These are phyloP conservation scores for Labeo rohita DNA, from an alignment of 2,113 vertebrate species.

Conservation along the genomic window DNA sequence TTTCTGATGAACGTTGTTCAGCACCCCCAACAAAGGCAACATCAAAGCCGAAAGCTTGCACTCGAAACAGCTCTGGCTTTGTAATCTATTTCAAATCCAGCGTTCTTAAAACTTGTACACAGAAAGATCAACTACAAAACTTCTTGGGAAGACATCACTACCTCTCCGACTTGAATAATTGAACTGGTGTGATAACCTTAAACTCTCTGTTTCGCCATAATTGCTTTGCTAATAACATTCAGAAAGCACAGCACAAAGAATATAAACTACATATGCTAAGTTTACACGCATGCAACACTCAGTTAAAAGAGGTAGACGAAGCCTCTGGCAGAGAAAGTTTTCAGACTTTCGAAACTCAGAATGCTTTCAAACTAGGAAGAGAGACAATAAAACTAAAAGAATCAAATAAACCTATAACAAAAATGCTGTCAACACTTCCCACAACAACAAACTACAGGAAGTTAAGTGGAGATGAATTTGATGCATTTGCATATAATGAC, in stretches of 20 bases:
- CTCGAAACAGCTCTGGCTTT: constrained; percentile 59
- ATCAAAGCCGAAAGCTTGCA: constrained; percentile 66
- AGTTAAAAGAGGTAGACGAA: constrained; percentile 55
- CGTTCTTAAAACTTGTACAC: constrained; percentile 70
- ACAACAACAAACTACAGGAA: constrained; percentile 1
- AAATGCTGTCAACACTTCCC: not conserved
- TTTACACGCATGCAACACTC: constrained; percentile 33
- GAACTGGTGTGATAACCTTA: constrained; percentile 63
- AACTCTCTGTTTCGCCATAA: constrained; percentile 64
- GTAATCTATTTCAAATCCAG: constrained; percentile 68
- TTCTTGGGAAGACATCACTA: constrained; percentile 57
- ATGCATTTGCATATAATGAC: constrained; percentile 2
- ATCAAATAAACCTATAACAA: constrained; percentile 5
- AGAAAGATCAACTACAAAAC: constrained; percentile 69
- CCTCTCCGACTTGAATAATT: constrained; percentile 68
- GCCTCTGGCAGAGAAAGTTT: constrained; percentile 55
- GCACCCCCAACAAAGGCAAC: constrained; percentile 63
- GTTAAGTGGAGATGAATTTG: not conserved
- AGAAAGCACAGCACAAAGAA: constrained; percentile 15
- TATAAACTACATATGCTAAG: not conserved
- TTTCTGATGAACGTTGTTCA: constrained; percentile 67
- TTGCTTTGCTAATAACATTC: constrained; percentile 62
- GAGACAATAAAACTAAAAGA: constrained; percentile 14
- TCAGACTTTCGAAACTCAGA: constrained; percentile 31
- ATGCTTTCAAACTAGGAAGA: constrained; percentile 33